Base-by-base conservation (phyloP, 2,888 invertebrate genomes). In the Lasioglossum zephyrum region DNA sequence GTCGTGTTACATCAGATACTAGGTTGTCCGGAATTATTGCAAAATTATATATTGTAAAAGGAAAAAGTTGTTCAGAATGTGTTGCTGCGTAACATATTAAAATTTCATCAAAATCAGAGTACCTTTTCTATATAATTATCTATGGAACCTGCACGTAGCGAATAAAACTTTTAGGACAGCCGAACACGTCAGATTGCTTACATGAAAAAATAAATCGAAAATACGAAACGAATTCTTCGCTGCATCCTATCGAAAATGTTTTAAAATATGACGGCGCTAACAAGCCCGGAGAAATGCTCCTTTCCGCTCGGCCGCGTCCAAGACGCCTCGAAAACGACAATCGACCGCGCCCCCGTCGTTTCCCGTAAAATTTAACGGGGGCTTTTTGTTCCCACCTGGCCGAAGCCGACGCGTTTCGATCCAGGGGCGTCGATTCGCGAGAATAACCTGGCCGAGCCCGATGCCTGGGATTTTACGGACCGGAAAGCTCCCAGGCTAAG, bases 401-500 rank as follows among this genome's bases (percentile, higher is more conserved):
- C 63, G 49, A 49, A 57, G 60, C 60, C 72, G 73, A 73, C 31
- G 39, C 31, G 53, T 53, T n/a, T 36, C 22, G 44, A 79, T 82
- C 18, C 31, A 44, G 36, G 13, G 2, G 60, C 13, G 60, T 44
- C 44, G 73, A 82, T 70, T 73, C 47, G 26, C 69, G 44, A 60
- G 74, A 79, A 82, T 79, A 80, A 82, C 74, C 80, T 36, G 73
- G 16, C 5, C 26, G 26, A 60, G 31, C 26, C 6, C 79, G n/a
- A 53, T n/a, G 1, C 31, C n/a, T 31, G 47, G 22, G 36, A 74
- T 74, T 82, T 82, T 74, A 70, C 82, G 79, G 44, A 57, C 73
- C 26, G 69, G 73, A 74, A 79, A 82, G 44, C 57, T 26, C 53
- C n/a, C n/a, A 4, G 47, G 69, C n/a, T 79, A 82, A 74, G 79